These are phyloP conservation scores for Aleiodes sp. DNA, from an alignment of 1,140 invertebrate genomes.

Conservation along the genomic window DNA sequence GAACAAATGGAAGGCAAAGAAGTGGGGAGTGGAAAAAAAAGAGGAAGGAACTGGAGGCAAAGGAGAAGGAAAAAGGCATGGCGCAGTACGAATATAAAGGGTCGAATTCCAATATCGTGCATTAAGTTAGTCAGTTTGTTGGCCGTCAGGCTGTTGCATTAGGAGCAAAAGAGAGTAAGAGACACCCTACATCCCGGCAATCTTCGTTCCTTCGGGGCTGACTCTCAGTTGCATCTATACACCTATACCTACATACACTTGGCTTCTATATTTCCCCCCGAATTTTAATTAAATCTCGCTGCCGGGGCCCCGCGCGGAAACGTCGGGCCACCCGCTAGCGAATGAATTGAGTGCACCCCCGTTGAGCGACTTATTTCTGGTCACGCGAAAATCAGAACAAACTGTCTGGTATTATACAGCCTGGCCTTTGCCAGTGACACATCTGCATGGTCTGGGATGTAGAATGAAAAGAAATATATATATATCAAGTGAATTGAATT, in stretches of 20 bases:
- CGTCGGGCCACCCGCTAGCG: constrained; percentile 1
- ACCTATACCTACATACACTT: background rate
- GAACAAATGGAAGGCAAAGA: no score
- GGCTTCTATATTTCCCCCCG: background rate
- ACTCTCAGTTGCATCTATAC: background rate
- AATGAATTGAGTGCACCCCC: background rate
- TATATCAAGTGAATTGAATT: no score
- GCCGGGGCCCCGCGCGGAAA: background rate
- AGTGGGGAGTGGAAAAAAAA: constrained; percentile 37
- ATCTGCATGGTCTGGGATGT: no score
- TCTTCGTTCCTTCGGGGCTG: background rate
- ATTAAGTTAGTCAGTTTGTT: constrained; percentile 30
- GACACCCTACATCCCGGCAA: background rate
- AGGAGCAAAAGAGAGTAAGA: background rate
- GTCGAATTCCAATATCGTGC: constrained; percentile 45
- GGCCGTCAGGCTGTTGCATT: background rate
- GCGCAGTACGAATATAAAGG: constrained; percentile 33
- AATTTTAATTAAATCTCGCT: background rate
- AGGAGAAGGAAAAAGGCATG: constrained; percentile 22
- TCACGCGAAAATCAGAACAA: constrained; percentile 9
- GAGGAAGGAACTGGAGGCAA: constrained; percentile 37
- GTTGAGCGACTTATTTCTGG: constrained; percentile 7
- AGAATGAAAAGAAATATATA: no score
- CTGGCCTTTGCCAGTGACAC: background rate
- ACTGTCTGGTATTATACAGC: background rate